Evolutionary conservation across 2,888 invertebrate species (phyloP), one percentile per base, ranked within the genome.

Genomic region (Acheta domesticus): DNA sequence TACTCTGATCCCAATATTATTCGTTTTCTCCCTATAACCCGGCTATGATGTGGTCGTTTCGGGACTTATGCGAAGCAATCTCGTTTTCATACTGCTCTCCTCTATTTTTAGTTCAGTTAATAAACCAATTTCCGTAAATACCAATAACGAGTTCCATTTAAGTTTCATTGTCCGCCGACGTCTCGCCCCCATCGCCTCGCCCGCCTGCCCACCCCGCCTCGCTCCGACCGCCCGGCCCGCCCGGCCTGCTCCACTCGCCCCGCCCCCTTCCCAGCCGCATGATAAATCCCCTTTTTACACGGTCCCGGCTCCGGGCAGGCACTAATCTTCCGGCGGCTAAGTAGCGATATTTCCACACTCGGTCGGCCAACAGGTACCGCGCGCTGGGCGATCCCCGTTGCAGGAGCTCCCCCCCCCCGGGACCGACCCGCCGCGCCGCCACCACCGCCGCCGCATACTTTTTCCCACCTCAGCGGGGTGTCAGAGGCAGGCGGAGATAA

Each of bases 111-210:
- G 36, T 36, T 36, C 36, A 36, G 36, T 62, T 62, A 19, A 62
- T 62, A 62, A 62, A 62, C 62, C 62, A n/a, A 62, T 62, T 62
- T 62, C 62, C 36, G n/a, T n/a, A 62, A 62, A n/a, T 62, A 62
- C 62, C 62, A 19, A 62, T 62, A 62, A 62, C 62, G 62, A 62
- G 62, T n/a, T 62, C 62, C 62, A 62, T 62, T 62, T 19, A 62
- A 62, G 62, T 62, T 62, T 62, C 62, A 62, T 62, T 62, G 62
- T 62, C n/a, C 62, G 62, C 62, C n/a, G 16, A 19, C 62, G 16
- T 19, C 62, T 62, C 62, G 8, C 14, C 62, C 62, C 62, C n/a
- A 62, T 0, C 62, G n/a, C 16, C 62, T 8, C 4, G 16, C n/a
- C n/a, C 14, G 16, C 62, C n/a, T n/a, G n/a, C n/a, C n/a, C n/a